Percentiles rank a stretch among this genome's conserved stretches.
Evolutionary conservation across 2,113 vertebrate species (phyloP).

Genomic region (Sinocyclocheilus anophthalmus): DNA sequence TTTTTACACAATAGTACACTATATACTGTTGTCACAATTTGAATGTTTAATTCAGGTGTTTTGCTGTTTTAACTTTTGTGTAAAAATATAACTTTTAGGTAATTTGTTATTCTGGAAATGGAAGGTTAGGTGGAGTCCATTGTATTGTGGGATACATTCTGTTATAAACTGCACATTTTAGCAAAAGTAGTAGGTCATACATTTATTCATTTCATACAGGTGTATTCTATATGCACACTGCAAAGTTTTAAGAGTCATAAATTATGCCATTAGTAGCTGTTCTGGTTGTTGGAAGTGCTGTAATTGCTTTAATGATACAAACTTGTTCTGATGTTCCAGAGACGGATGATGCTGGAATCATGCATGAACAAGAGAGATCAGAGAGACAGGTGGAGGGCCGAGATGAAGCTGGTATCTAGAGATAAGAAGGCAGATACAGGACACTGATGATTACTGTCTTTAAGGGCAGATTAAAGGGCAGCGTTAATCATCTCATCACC

Average conservation of each 20-base stretch:
- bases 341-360: not conserved
- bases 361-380: not conserved
- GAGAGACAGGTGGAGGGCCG: not conserved
- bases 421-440: not conserved
- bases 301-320: conserved; percentile 33
- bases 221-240: too few species aligned
- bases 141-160: not conserved
- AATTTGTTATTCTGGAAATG: not conserved
- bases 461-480: conserved; percentile 43
- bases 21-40: not conserved
- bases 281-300: conserved; percentile 1
- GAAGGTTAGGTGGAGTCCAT: not conserved
- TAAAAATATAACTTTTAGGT: not conserved
- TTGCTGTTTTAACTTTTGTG: not conserved
- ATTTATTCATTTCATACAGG: not conserved
- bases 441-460: conserved; percentile 42
- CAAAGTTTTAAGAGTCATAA: not conserved
- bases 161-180: not conserved
- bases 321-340: conserved; percentile 28
- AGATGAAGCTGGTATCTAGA: conserved; percentile 2
- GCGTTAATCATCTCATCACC: conserved; percentile 54
- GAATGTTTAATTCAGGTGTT: not conserved
- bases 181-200: not conserved
- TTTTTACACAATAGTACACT: too few species aligned
- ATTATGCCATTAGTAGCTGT: not conserved